These are phyloP conservation scores for Eumacrocentrus americanus DNA, from an alignment of 2,888 invertebrate genomes.

Conservation along the genomic window DNA sequence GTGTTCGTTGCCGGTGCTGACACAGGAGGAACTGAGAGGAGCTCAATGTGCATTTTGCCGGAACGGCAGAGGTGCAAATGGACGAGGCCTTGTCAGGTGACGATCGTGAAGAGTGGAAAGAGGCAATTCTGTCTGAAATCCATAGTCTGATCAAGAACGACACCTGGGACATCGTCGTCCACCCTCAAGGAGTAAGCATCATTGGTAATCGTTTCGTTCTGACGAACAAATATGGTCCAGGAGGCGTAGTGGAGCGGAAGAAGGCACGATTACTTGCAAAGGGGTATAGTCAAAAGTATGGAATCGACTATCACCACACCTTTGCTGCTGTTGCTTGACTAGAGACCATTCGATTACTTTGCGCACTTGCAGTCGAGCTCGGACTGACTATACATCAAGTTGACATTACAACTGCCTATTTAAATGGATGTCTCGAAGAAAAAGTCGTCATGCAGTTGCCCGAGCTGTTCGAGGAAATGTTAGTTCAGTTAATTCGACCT, in stretches of 20 bases:
- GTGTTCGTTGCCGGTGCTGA: no score
- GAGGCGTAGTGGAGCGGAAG: slow-evolving; percentile 10
- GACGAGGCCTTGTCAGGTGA: slow-evolving; percentile 2
- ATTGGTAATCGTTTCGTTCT: slow-evolving; percentile 18
- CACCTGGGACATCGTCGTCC: slow-evolving; percentile 17
- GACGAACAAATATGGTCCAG: slow-evolving; percentile 4
- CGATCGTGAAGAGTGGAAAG: slow-evolving; percentile 19
- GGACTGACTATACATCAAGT: slow-evolving; percentile 21
- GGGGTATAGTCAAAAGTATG: slow-evolving; percentile 9
- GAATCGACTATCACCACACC: slow-evolving; percentile 14
- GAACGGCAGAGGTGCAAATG: slow-evolving; percentile 9
- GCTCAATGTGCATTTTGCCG: no score
- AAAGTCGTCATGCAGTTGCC: no score
- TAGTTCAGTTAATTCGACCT: no score
- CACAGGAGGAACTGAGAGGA: no score
- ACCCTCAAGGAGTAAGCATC: background rate
- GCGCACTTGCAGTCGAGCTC: slow-evolving; percentile 4
- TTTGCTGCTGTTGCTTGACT: slow-evolving; percentile 9
- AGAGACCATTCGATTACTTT: slow-evolving; percentile 3
- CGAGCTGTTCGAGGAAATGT: no score
- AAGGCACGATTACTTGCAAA: slow-evolving; percentile 16
- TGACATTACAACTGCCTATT: slow-evolving; percentile 27
- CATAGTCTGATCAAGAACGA: slow-evolving; percentile 21
- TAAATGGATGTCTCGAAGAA: no score
- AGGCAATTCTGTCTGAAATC: slow-evolving; percentile 18